phyloP scores from a whole-genome alignment of 2,797 vertebrate species.

The Neoniphon sammara region DNA sequence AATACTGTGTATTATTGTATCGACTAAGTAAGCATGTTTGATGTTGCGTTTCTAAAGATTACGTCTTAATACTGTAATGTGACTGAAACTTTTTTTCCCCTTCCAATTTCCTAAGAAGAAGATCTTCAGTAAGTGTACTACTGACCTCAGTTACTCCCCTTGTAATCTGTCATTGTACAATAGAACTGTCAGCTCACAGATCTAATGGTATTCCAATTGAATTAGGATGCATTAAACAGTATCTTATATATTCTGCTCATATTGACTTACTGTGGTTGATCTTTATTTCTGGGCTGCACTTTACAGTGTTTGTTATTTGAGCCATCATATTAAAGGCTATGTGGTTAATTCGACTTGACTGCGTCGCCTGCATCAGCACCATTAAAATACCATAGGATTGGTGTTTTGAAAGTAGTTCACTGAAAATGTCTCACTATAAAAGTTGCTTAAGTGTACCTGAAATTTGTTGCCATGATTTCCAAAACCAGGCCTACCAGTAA shows the following conservation, averaged over 20 bases:
- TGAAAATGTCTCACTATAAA: conserved; percentile 21
- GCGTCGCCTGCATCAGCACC: conserved; percentile 19
- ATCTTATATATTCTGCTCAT: conserved; percentile 61
- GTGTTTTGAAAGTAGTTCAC: conserved; percentile 19
- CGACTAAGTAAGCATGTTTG: background rate
- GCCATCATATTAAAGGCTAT: conserved; percentile 3
- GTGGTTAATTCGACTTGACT: conserved; percentile 40
- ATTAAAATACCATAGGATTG: conserved; percentile 7
- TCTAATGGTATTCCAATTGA: conserved; percentile 79
- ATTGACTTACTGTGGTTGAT: conserved; percentile 57
- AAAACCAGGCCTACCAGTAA: conserved; percentile 10
- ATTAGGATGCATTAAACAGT: conserved; percentile 79
- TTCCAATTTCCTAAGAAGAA: conserved; percentile 30
- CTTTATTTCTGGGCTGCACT: conserved; percentile 44
- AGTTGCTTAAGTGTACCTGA: conserved; percentile 15
- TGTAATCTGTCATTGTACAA: conserved; percentile 63
- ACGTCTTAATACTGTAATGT: conserved; percentile 39
- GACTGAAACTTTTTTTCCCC: conserved; percentile 33
- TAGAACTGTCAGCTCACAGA: conserved; percentile 70
- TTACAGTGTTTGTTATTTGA: conserved; percentile 35
- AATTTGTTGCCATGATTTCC: conserved; percentile 13
- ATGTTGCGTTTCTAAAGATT: conserved; percentile 34
- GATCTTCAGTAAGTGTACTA: conserved; percentile 19
- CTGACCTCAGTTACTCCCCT: conserved; percentile 56
- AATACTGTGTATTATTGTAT: conserved; percentile 4